phyloP scores from a whole-genome alignment of 2,113 vertebrate genomes.

The Alligator mississippiensis region DNA sequence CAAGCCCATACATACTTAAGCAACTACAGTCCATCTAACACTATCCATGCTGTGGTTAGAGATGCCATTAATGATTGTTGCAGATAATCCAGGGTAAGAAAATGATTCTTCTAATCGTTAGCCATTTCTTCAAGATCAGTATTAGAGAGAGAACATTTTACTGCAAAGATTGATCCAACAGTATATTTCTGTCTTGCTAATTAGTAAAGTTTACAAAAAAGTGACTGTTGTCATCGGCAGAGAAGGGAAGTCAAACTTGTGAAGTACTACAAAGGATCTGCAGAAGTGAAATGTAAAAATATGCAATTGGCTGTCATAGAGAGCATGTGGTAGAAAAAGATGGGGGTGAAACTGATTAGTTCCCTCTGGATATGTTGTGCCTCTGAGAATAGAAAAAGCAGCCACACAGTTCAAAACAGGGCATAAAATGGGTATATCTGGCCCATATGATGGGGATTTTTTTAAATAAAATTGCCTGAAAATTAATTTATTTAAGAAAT shows the following conservation, averaged over 20 bases:
- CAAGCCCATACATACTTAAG: background rate
- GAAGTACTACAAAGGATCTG: background rate
- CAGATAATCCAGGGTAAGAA: background rate
- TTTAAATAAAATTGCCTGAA: background rate
- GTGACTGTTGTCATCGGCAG: background rate
- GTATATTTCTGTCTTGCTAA: background rate
- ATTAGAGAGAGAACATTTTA: background rate
- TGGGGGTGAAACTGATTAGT: background rate
- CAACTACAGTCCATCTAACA: background rate
- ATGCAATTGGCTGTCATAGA: background rate
- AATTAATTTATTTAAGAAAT: background rate
- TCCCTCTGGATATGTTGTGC: background rate
- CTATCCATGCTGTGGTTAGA: background rate
- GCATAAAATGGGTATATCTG: accelerated
- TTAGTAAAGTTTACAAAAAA: background rate
- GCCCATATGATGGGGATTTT: background rate
- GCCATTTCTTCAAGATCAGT: background rate
- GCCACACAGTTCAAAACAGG: background rate
- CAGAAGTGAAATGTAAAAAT: background rate
- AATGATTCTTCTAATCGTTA: background rate
- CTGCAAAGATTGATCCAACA: background rate
- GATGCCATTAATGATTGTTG: background rate
- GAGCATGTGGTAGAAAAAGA: background rate
- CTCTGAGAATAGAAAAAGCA: background rate
- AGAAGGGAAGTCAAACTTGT: background rate